Evolutionary conservation across 2,888 invertebrate genomes (phyloP), one percentile per base, ranked within the genome.

Genomic region (Fragum sueziense): DNA sequence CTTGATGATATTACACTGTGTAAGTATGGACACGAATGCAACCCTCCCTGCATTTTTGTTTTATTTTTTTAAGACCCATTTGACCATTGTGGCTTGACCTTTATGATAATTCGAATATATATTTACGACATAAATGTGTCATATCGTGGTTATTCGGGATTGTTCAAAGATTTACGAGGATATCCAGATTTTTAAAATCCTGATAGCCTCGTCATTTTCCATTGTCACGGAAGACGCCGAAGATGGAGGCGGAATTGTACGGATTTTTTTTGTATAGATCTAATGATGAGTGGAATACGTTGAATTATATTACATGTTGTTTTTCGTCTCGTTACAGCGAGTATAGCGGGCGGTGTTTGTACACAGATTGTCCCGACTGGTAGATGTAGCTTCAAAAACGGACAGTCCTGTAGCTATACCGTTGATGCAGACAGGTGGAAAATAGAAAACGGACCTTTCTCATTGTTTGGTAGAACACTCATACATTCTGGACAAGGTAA

Each of bases 401-500:
- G n/a, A 11, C 22, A 65, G 27, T 11, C 65, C 17, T 65, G 65
- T 25, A 9, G 41, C 7, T 65, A 25, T 27, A 41, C 27, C 0
- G 14, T 37, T 22, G 65, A 65, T 65, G 14, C 25, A 34, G 57
- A 25, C 1, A 65, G 65, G 22, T 65, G 65, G 65, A 65, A 41
- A 33, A 22, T 41, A 27, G 22, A 20, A 25, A 41, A 27, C 2
- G 41, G 41, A 2, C 25, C 22, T 6, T 65, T 65, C 27, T n/a
- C n/a, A 6, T 27, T 41, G 65, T 41, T 65, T 37, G 29, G 25
- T 22, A 65, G 41, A 65, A 17, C 65, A 1, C 22, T 65, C n/a
- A 27, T 34, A 7, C 65, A 20, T 41, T 25, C 37, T n/a, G 65
- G 65, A 41, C 65, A 65, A 65, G 65, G 65, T 65, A 25, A 27